phyloP scores from a whole-genome alignment of 2,888 invertebrate species.

The Embidobia sp. region DNA sequence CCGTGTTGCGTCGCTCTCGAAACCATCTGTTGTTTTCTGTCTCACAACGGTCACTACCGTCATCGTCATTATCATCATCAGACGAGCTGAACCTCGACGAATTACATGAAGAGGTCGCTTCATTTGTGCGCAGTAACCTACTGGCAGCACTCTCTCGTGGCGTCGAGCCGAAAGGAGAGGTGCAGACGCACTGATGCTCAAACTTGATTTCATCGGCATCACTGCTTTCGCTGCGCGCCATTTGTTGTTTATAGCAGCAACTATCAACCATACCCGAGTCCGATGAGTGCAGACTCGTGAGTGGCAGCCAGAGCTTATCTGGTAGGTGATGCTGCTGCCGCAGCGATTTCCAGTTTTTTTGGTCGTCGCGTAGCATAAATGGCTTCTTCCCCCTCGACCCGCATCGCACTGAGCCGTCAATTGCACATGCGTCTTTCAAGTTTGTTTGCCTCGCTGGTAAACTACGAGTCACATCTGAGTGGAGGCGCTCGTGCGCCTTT shows the following conservation, averaged over 20 bases:
- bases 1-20: slow-evolving; percentile 71
- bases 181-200: slow-evolving; percentile 88
- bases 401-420: not conserved
- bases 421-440: not conserved
- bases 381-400: slow-evolving; percentile 1
- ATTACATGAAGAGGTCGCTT: slow-evolving; percentile 14
- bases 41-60: not conserved
- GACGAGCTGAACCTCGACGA: too few relatives aligned
- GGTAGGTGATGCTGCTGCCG: slow-evolving; percentile 34
- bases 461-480: slow-evolving; percentile 23
- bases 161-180: slow-evolving; percentile 88
- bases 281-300: slow-evolving; percentile 82
- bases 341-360: slow-evolving; percentile 67
- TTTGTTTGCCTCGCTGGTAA: slow-evolving; percentile 22
- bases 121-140: too few relatives aligned
- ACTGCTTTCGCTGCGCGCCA: slow-evolving; percentile 74
- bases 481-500: slow-evolving; percentile 9
- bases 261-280: slow-evolving; percentile 94
- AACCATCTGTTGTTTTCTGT: too few relatives aligned
- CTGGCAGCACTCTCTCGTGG: slow-evolving; percentile 85
- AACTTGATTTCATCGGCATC: slow-evolving; percentile 82
- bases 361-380: slow-evolving; percentile 56
- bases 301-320: slow-evolving; percentile 64
- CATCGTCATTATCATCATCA: slow-evolving; percentile 14
- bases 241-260: slow-evolving; percentile 81